Conservation (phyloP, 2,113 vertebrate genomes). For the Bothrops jararaca region DNA sequence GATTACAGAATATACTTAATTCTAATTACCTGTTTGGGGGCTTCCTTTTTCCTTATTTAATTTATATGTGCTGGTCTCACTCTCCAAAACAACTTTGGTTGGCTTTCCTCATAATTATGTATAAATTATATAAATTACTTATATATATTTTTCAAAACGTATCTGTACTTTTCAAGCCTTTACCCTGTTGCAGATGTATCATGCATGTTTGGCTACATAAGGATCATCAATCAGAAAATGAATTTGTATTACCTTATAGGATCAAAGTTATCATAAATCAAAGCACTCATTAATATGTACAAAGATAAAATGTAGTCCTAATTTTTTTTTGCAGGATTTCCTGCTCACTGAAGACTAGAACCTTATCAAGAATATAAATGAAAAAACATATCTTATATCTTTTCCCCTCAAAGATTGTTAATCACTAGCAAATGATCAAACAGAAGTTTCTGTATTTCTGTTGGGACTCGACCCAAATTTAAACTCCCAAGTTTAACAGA, state of each 20-base stretch:
- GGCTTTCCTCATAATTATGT: background rate
- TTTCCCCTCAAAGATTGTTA: constrained; percentile 7
- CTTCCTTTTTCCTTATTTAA: background rate
- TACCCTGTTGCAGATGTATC: too few species aligned
- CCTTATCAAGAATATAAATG: background rate
- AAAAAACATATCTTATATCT: constrained; percentile 13
- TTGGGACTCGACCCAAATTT: constrained; percentile 29
- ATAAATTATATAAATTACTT: background rate
- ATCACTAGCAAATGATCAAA: constrained; percentile 40
- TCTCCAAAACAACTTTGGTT: background rate
- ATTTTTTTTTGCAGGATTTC: background rate
- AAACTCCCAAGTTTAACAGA: constrained; percentile 44
- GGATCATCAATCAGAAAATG: background rate
- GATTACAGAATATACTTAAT: background rate
- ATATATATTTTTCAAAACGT: background rate
- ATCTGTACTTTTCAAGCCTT: background rate
- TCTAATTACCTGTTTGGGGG: background rate
- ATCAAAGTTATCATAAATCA: background rate
- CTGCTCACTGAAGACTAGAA: background rate
- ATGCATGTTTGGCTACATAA: background rate
- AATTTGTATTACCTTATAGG: background rate
- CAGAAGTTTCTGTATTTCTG: background rate
- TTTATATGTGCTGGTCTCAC: background rate
- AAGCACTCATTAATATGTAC: background rate
- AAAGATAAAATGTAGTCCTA: constrained; percentile 22